Conservation (phyloP, 2,797 vertebrate species). For the Parauchenoglanis ngamensis region DNA sequence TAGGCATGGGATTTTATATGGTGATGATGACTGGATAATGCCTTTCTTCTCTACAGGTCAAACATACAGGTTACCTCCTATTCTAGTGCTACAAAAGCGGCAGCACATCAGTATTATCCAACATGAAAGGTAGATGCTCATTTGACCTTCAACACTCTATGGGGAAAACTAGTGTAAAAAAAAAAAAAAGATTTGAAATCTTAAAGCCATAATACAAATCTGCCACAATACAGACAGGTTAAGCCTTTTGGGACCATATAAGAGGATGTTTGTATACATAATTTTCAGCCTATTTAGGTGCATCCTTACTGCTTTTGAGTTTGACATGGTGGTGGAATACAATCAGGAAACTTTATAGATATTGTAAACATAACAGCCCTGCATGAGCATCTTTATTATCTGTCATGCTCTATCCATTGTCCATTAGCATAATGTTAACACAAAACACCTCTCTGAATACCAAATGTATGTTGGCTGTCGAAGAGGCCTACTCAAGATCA, state of each 20-base stretch:
- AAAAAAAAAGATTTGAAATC: neutral
- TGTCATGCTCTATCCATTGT: constrained; percentile 64
- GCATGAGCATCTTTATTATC: constrained; percentile 75
- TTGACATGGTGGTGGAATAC: constrained; percentile 2
- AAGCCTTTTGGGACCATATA: neutral
- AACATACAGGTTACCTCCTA: constrained; percentile 4
- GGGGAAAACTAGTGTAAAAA: neutral
- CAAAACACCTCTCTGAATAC: constrained; percentile 68
- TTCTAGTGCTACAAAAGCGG: neutral
- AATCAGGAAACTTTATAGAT: constrained; percentile 62
- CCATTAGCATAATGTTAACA: constrained; percentile 70
- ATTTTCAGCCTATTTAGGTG: constrained; percentile 50
- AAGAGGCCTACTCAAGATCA: constrained; percentile 69
- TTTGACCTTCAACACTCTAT: constrained; percentile 25
- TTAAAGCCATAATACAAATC: neutral
- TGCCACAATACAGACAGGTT: neutral
- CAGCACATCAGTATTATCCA: neutral
- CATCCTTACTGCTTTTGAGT: constrained; percentile 4
- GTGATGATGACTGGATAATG: constrained; percentile 9
- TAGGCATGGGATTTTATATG: constrained; percentile 11
- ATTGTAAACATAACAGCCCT: constrained; percentile 71
- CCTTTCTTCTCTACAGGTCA: constrained; percentile 11
- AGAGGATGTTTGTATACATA: constrained; percentile 5
- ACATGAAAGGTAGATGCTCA: neutral
- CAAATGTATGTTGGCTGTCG: constrained; percentile 69